Percentiles rank a stretch among this genome's conserved stretches.
Conservation (phyloP, 1,140 invertebrate species). For the Drosophila miranda region DNA sequence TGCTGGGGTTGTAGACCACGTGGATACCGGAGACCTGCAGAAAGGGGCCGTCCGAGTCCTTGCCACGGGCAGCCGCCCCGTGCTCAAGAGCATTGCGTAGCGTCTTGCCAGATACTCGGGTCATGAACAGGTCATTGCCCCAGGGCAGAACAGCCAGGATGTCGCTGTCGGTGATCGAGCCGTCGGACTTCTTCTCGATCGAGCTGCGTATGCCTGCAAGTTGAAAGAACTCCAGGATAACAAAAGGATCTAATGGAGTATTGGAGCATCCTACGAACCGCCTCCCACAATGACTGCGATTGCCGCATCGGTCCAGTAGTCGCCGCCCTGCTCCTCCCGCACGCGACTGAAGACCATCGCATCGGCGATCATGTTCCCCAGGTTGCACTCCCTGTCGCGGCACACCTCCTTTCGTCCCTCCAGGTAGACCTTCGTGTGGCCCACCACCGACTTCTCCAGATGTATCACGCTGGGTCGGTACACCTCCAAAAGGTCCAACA, state of each 20-base stretch:
- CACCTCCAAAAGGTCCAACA: conserved; percentile 85
- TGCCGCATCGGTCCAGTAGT: conserved; percentile 89
- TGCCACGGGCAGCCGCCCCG: conserved; percentile 82
- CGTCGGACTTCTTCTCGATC: conserved; percentile 60
- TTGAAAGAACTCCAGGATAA: background rate
- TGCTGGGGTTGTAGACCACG: conserved; percentile 83
- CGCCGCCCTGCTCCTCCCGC: conserved; percentile 82
- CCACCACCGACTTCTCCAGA: conserved; percentile 85
- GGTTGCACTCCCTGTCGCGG: conserved; percentile 90
- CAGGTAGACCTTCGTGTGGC: conserved; percentile 86
- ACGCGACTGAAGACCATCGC: conserved; percentile 85
- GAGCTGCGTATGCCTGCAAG: conserved; percentile 69
- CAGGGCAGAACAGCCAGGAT: conserved; percentile 84
- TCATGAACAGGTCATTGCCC: conserved; percentile 83
- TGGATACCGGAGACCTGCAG: conserved; percentile 85
- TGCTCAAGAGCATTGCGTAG: conserved; percentile 83
- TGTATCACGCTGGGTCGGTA: conserved; percentile 85
- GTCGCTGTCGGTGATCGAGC: conserved; percentile 66
- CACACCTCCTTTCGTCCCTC: conserved; percentile 85
- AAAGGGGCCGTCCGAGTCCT: conserved; percentile 85
- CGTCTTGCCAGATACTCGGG: conserved; percentile 83
- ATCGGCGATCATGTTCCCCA: conserved; percentile 92
- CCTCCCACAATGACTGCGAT: conserved; percentile 90
- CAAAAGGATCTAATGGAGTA: no score
- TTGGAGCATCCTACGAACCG: conserved; percentile 39